A percentile compares a stretch with the other conserved stretches of the same genome.
phyloP scores from a whole-genome alignment of 2,113 vertebrate species.

The Myanophis thanlyinensis region DNA sequence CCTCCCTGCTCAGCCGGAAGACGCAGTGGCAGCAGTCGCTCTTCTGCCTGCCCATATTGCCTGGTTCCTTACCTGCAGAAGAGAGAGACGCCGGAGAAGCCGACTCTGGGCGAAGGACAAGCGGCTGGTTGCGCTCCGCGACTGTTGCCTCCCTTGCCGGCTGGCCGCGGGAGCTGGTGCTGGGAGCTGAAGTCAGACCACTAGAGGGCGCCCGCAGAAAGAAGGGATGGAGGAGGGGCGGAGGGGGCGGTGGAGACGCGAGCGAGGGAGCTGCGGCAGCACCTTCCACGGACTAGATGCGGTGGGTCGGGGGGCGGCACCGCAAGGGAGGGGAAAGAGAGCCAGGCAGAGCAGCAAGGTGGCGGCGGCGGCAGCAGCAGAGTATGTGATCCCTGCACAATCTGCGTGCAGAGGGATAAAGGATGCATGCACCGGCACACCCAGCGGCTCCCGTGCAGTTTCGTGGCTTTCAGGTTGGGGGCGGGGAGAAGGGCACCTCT shows the following conservation, averaged over 20 bases:
- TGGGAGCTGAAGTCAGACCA: background rate
- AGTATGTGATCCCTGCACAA: background rate
- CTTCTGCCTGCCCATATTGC: background rate
- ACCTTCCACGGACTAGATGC: background rate
- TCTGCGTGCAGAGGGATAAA: background rate
- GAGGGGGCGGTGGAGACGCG: background rate
- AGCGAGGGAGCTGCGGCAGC: background rate
- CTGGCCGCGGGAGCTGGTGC: background rate
- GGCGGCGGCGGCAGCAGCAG: background rate
- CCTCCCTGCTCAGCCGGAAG: background rate
- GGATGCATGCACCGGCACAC: background rate
- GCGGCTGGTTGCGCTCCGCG: background rate
- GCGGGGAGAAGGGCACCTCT: background rate
- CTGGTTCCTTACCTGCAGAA: background rate
- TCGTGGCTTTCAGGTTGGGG: background rate
- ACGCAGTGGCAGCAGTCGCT: background rate
- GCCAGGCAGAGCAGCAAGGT: too few species aligned
- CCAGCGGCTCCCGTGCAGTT: background rate
- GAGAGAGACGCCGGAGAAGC: background rate
- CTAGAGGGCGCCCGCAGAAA: slow-evolving; percentile 11
- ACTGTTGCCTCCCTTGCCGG: background rate
- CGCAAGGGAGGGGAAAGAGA: too few species aligned
- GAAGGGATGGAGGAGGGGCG: background rate
- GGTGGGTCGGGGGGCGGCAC: background rate
- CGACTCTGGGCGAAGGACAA: background rate